These are phyloP conservation scores for Phymanthus crucifer DNA, from an alignment of 92 coral and sea anemone genomes.

Conservation along the genomic window DNA sequence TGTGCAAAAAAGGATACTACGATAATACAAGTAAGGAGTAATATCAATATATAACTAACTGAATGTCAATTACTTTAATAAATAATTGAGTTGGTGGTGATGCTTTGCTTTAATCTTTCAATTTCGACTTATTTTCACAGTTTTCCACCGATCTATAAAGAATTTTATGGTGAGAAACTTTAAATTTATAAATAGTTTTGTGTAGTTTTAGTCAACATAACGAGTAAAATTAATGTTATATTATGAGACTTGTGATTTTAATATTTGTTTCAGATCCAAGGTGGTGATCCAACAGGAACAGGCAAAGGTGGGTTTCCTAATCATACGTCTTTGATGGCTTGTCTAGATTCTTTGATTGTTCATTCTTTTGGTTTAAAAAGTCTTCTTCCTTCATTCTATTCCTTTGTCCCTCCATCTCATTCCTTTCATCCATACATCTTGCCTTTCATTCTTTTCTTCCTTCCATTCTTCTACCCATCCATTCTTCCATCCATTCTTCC, in stretches of 20 bases:
- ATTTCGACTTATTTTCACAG: slow-evolving; percentile 37
- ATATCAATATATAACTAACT: background rate
- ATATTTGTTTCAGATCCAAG: slow-evolving; percentile 80
- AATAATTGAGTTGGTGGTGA: too few species aligned
- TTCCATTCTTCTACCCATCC: background rate
- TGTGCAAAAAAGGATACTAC: slow-evolving; percentile 84
- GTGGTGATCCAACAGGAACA: slow-evolving; percentile 99
- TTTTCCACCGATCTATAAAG: slow-evolving; percentile 95
- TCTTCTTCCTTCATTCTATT: background rate
- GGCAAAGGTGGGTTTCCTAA: slow-evolving; percentile 68
- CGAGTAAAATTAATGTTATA: background rate
- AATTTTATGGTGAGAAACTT: slow-evolving; percentile 87
- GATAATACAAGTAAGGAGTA: slow-evolving; percentile 72
- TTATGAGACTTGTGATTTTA: background rate
- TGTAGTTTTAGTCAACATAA: background rate
- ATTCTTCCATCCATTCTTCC: background rate
- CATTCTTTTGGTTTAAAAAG: background rate
- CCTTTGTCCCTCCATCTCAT: background rate
- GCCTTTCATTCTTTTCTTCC: background rate
- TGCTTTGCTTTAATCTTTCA: too few species aligned
- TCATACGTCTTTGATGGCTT: background rate
- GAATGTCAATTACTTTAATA: background rate
- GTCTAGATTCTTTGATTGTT: background rate
- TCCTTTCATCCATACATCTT: background rate
- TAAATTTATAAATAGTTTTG: background rate